phyloP scores from a whole-genome alignment of 1,140 invertebrate species.

The Orussus abietinus region DNA sequence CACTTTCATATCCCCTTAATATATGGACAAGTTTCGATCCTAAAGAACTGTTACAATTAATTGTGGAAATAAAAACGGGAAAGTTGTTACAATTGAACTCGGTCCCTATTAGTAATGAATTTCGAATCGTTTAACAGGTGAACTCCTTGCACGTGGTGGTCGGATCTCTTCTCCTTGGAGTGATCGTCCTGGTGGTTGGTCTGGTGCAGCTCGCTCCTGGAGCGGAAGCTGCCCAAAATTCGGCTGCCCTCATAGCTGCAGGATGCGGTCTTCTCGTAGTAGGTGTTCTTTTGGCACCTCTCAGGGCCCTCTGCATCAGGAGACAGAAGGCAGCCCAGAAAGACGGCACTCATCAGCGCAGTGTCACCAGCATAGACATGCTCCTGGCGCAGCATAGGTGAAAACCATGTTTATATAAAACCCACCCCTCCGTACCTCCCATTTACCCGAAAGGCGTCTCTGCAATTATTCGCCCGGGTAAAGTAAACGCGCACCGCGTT shows the following conservation, averaged over 20 bases:
- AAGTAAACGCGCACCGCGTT: no score
- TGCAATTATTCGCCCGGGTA: no score
- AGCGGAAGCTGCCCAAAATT: conserved; percentile 70
- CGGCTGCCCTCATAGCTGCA: conserved; percentile 64
- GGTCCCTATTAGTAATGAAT: no score
- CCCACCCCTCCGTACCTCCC: no score
- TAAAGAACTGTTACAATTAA: no score
- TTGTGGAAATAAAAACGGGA: no score
- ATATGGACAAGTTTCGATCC: no score
- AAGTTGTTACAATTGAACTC: no score
- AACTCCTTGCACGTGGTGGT: conserved; percentile 72
- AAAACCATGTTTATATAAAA: conserved; percentile 3
- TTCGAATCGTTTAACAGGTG: no score
- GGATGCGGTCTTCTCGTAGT: conserved; percentile 57
- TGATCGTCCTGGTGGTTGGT: conserved; percentile 72
- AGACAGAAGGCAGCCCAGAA: conserved; percentile 39
- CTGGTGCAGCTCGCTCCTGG: conserved; percentile 75
- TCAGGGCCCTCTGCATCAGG: conserved; percentile 44
- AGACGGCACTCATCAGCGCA: conserved; percentile 45
- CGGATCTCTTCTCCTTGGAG: conserved; percentile 67
- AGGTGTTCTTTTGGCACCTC: conserved; percentile 36
- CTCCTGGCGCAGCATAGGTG: conserved; percentile 45
- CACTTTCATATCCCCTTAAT: no score
- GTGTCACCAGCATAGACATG: conserved; percentile 49
- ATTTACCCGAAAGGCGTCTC: no score